Evolutionary conservation across 1,140 invertebrate genomes (phyloP).

Genomic region (Bombus haemorrhoidalis): DNA sequence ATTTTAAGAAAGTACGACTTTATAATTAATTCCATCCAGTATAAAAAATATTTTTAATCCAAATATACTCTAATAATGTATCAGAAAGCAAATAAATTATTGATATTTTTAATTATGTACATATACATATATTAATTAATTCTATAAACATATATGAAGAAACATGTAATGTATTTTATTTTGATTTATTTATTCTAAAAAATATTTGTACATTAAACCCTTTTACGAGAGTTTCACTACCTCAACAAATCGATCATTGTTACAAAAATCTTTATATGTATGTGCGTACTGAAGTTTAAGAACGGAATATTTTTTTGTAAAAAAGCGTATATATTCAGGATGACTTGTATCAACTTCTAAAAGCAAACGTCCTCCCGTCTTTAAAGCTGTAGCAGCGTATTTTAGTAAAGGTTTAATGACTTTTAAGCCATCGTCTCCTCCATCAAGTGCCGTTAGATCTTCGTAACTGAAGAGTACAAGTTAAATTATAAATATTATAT

Average conservation of each 20-base stretch:
- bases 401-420: conserved; percentile 84
- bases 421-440: conserved; percentile 85
- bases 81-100: conserved; percentile 15
- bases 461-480: conserved; percentile 83
- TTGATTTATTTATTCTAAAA: neutral
- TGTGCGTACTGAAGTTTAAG: conserved; percentile 79
- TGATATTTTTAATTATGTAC: conserved; percentile 38
- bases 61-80: conserved; percentile 6
- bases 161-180: neutral
- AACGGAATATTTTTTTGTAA: conserved; percentile 78
- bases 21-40: conserved; percentile 23
- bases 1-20: conserved; percentile 1
- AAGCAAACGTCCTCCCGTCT: conserved; percentile 82
- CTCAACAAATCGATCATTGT: conserved; percentile 85
- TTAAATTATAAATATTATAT: conserved; percentile 28
- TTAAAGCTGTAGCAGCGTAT: conserved; percentile 81
- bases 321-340: conserved; percentile 82
- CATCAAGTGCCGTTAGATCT: conserved; percentile 85
- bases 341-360: conserved; percentile 85
- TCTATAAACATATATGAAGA: neutral
- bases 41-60: conserved; percentile 16
- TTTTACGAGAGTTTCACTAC: conserved; percentile 77
- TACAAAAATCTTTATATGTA: conserved; percentile 84
- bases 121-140: too few species aligned
- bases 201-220: neutral